A percentile compares a stretch with the other conserved stretches of the same genome.
These are phyloP conservation scores for Lagria hirta DNA, from an alignment of 2,888 invertebrate species.

Conservation along the genomic window DNA sequence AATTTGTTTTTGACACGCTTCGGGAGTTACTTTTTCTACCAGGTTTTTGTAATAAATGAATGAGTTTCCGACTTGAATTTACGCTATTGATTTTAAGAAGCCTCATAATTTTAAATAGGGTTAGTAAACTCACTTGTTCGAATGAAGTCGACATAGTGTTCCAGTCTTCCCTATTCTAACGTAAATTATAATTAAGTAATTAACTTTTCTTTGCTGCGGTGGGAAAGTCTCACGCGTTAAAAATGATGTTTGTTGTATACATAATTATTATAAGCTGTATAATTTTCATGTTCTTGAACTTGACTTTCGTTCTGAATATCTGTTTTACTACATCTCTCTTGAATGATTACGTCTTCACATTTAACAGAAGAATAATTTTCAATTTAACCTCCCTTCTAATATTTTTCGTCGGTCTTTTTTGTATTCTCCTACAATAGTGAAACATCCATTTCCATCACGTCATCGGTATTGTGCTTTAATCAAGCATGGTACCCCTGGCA, in stretches of 20 bases:
- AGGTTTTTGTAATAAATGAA: no score
- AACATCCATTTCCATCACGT: constrained; percentile 16
- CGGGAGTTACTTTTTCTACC: no score
- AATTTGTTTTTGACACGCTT: no score
- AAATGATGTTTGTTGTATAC: no score
- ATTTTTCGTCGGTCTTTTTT: constrained; percentile 8
- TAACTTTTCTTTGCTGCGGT: constrained; percentile 14
- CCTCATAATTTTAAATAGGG: no score
- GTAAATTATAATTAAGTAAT: constrained; percentile 16
- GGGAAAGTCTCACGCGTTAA: constrained; percentile 19
- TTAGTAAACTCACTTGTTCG: neutral
- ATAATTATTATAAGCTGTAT: constrained; percentile 3
- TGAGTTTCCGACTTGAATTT: no score
- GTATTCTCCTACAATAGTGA: constrained; percentile 8
- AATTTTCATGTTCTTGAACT: constrained; percentile 11
- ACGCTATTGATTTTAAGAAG: no score
- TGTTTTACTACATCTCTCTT: neutral
- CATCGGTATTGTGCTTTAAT: constrained; percentile 19
- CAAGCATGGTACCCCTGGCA: constrained; percentile 17
- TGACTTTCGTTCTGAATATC: neutral
- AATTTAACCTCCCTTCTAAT: constrained; percentile 1
- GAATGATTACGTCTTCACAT: neutral
- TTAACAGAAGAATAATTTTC: no score
- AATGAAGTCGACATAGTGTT: constrained; percentile 5
- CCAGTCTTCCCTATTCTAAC: neutral